A percentile compares a stretch with the other conserved stretches of the same genome.
phyloP scores from a whole-genome alignment of 2,888 invertebrate genomes.

The Ennomos erosarius region DNA sequence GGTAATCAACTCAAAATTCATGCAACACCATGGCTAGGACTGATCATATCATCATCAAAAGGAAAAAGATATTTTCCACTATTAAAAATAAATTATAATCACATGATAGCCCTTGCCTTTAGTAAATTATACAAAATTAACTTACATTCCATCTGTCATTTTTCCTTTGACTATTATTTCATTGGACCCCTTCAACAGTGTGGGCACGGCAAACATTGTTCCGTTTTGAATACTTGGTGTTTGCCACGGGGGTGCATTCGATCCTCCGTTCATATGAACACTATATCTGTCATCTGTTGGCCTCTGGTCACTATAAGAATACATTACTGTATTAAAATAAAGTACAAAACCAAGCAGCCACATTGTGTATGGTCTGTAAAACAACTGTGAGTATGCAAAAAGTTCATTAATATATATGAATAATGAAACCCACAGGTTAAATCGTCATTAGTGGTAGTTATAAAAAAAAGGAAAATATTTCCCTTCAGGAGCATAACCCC shows the following conservation, averaged over 20 bases:
- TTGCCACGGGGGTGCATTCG: constrained; percentile 19
- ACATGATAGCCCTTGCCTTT: too few relatives aligned
- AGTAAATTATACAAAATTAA: not conserved
- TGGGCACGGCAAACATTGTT: constrained; percentile 27
- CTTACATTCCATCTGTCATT: constrained; percentile 26
- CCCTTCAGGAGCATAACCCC: too few relatives aligned
- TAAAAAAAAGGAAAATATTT: too few relatives aligned
- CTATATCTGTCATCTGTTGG: constrained; percentile 12
- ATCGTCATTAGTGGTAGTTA: too few relatives aligned
- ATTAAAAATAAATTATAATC: not conserved
- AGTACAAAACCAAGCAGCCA: constrained; percentile 15
- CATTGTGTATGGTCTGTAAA: constrained; percentile 1
- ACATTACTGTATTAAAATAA: constrained; percentile 6
- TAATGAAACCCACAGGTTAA: too few relatives aligned
- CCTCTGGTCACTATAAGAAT: constrained; percentile 26
- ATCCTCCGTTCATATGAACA: constrained; percentile 22
- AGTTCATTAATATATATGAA: not conserved
- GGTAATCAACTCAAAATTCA: too few relatives aligned
- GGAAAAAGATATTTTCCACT: not conserved
- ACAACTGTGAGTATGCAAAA: not conserved
- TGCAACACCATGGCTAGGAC: too few relatives aligned
- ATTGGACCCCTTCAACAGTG: constrained; percentile 12
- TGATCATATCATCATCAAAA: too few relatives aligned
- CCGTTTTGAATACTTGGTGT: constrained; percentile 6
- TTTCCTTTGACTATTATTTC: constrained; percentile 19